phyloP scores from a whole-genome alignment of 2,888 invertebrate species.

The Ditula angustiorana region DNA sequence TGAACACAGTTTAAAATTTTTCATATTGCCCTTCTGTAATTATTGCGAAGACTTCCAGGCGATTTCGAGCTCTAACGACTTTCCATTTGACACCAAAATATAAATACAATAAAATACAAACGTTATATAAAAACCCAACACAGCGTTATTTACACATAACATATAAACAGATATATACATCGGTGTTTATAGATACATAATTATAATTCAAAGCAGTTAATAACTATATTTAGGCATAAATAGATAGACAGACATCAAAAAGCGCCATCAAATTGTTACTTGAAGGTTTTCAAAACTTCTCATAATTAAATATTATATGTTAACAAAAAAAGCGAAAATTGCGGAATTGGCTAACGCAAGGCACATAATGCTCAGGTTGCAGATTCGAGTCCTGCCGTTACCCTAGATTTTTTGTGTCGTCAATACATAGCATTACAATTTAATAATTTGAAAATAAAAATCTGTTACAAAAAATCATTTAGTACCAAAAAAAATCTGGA shows the following conservation, averaged over 20 bases:
- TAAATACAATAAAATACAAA: conserved; percentile 35
- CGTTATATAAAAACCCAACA: conserved; percentile 41
- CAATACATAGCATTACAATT: too few relatives aligned
- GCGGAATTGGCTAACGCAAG: too few relatives aligned
- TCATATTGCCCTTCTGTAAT: neutral
- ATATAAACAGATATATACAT: conserved; percentile 46
- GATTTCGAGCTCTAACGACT: conserved; percentile 8
- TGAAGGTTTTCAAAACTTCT: conserved; percentile 51
- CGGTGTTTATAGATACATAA: conserved; percentile 25
- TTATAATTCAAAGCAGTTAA: conserved; percentile 23
- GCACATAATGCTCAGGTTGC: too few relatives aligned
- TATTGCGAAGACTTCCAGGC: neutral
- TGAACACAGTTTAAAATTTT: neutral
- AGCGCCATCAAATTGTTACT: conserved; percentile 62
- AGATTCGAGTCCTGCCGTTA: too few relatives aligned
- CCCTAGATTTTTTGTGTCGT: too few relatives aligned
- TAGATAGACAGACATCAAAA: conserved; percentile 46
- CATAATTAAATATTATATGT: neutral
- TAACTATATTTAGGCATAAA: conserved; percentile 16
- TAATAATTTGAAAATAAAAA: too few relatives aligned
- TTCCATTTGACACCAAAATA: conserved; percentile 32
- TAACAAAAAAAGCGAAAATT: too few relatives aligned
- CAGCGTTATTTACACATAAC: conserved; percentile 43
- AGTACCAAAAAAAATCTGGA: too few relatives aligned
- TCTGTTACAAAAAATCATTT: too few relatives aligned